Evolutionary conservation across 2,888 invertebrate genomes (phyloP).

Genomic region (Eugnorisma glareosa): DNA sequence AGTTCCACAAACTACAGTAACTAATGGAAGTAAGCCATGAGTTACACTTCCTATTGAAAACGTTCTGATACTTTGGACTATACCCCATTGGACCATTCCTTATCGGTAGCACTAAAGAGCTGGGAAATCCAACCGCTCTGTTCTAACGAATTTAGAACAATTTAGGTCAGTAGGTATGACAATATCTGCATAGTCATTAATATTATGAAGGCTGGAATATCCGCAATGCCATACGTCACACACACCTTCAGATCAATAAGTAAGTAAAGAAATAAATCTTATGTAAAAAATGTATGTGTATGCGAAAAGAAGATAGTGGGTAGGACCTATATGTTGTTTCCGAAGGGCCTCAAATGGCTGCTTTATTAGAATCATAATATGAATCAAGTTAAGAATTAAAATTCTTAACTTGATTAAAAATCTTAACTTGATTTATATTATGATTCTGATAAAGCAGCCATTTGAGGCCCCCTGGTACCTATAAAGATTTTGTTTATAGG

Average conservation of each 20-base stretch:
- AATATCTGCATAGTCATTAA: slow-evolving; percentile 30
- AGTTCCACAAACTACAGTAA: not conserved
- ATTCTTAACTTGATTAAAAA: too few species aligned
- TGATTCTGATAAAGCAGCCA: too few species aligned
- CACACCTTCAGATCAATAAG: slow-evolving; percentile 20
- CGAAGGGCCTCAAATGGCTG: too few species aligned
- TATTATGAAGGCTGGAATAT: slow-evolving; percentile 50
- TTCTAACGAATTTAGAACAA: slow-evolving; percentile 38
- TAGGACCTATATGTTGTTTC: too few species aligned
- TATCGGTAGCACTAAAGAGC: slow-evolving; percentile 1
- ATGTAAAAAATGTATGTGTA: too few species aligned
- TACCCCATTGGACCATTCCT: too few species aligned
- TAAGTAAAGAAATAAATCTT: not conserved
- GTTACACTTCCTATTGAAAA: not conserved
- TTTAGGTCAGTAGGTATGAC: slow-evolving; percentile 32
- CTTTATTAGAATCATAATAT: too few species aligned
- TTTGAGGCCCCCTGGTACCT: too few species aligned
- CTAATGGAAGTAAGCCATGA: not conserved
- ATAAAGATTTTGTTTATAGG: not conserved
- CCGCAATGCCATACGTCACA: slow-evolving; percentile 42
- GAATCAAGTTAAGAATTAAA: too few species aligned
- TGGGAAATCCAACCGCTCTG: slow-evolving; percentile 11
- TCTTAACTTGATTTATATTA: too few species aligned
- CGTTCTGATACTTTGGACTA: not conserved
- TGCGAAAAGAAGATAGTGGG: too few species aligned